phyloP scores from a whole-genome alignment of 2,113 vertebrate species.

The Phainopepla nitens region DNA sequence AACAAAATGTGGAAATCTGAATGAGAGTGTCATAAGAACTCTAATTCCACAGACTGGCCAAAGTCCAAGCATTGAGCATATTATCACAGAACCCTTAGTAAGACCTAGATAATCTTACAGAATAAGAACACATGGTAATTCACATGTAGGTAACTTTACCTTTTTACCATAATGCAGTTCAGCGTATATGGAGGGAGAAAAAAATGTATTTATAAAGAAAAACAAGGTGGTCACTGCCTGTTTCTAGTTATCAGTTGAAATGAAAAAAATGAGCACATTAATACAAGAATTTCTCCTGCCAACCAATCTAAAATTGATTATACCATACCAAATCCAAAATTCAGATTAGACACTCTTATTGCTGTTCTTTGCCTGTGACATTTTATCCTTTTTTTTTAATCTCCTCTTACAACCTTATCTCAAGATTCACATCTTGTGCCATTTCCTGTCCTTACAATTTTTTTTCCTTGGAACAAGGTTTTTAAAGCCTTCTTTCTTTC shows the following conservation, averaged over 20 bases:
- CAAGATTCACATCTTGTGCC: conserved; percentile 42
- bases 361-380: conserved; percentile 9
- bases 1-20: background rate
- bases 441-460: conserved; percentile 46
- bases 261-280: background rate
- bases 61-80: background rate
- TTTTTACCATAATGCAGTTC: background rate
- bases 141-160: background rate
- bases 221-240: background rate
- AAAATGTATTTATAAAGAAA: background rate
- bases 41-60: background rate
- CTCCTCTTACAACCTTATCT: conserved; percentile 55
- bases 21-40: background rate
- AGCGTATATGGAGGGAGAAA: background rate
- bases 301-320: background rate
- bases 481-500: conserved; percentile 32
- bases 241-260: background rate
- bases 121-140: background rate
- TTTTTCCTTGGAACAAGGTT: conserved; percentile 30
- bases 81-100: background rate
- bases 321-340: background rate
- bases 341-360: background rate
- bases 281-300: background rate
- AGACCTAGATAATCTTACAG: background rate
- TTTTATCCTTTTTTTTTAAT: conserved; percentile 46